These are phyloP conservation scores for Sterrhoptilus dennistouni DNA, from an alignment of 2,113 vertebrate genomes.

Conservation along the genomic window DNA sequence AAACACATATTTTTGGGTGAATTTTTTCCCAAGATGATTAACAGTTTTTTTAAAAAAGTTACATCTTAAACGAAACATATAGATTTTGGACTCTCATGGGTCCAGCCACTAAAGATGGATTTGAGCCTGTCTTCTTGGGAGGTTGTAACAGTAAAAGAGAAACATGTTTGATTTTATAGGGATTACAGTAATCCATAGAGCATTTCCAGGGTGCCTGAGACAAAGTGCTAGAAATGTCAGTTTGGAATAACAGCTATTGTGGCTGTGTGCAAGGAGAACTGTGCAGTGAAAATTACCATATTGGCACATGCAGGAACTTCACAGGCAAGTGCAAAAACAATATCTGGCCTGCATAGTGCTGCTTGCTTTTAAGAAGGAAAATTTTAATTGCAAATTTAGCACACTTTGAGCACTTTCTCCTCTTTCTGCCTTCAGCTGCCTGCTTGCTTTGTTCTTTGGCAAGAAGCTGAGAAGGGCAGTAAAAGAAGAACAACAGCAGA, in stretches of 20 bases:
- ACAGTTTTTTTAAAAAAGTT: background rate
- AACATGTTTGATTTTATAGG: background rate
- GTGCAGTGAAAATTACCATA: background rate
- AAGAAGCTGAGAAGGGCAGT: background rate
- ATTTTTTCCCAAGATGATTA: background rate
- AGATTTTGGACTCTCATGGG: background rate
- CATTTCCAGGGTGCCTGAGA: background rate
- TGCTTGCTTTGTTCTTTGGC: background rate
- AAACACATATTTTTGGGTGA: background rate
- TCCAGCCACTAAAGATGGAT: background rate
- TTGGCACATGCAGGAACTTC: background rate
- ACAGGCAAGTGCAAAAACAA: background rate
- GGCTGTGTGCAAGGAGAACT: background rate
- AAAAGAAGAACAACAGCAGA: background rate
- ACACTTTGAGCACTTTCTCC: background rate
- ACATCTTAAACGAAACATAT: background rate
- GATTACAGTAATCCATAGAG: background rate
- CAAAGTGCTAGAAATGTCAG: background rate
- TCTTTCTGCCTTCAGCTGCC: background rate
- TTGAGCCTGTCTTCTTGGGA: constrained; percentile 5
- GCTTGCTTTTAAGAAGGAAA: background rate
- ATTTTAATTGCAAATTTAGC: background rate
- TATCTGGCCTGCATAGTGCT: background rate
- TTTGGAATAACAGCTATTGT: background rate
- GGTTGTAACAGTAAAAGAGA: background rate